Conservation (phyloP, 2,797 vertebrate species). For the Caiman crocodilus region DNA sequence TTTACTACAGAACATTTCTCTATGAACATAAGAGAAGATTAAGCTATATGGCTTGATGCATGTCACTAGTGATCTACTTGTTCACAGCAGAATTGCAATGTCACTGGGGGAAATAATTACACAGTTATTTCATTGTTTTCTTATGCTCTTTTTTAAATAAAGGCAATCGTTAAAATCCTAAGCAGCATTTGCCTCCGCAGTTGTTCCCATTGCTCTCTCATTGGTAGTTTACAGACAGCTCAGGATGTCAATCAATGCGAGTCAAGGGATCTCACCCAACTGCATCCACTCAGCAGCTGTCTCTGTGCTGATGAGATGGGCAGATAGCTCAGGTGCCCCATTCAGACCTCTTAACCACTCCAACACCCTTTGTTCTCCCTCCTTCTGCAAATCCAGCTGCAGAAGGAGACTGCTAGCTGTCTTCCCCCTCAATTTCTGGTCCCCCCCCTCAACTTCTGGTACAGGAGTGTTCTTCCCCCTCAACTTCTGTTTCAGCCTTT, state of each 20-base stretch:
- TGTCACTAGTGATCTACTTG: not conserved
- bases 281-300: not conserved
- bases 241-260: not conserved
- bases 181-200: not conserved
- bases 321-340: not conserved
- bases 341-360: not conserved
- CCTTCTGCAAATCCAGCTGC: not conserved
- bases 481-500: not conserved
- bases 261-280: not conserved
- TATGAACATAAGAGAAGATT: not conserved
- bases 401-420: not conserved
- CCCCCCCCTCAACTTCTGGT: too few relatives aligned
- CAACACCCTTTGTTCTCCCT: not conserved
- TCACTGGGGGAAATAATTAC: not conserved
- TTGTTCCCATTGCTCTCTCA: not conserved
- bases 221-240: not conserved
- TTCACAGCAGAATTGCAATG: not conserved
- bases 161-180: slow-evolving; percentile 1
- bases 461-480: not conserved
- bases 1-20: not conserved
- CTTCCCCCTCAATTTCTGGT: too few relatives aligned
- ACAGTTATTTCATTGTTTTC: not conserved
- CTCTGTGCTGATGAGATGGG: not conserved
- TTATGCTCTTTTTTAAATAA: slow-evolving; percentile 38
- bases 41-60: not conserved